Evolutionary conservation across 2,113 vertebrate species (phyloP).

Genomic region (Pao palembangensis): DNA sequence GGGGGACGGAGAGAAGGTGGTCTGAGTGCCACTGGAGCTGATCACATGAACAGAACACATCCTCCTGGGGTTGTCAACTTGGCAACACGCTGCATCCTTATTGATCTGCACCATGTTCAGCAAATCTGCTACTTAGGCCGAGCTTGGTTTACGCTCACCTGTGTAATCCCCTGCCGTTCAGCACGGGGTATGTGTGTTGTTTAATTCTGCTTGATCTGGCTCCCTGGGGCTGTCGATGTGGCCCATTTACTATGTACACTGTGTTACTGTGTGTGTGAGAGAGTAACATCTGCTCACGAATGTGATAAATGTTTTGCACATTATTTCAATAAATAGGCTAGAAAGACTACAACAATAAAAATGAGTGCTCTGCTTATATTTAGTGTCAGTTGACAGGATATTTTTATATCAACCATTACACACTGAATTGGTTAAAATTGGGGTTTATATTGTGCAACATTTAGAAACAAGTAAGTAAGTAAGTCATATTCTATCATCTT

Average conservation of each 20-base stretch:
- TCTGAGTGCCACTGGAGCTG: slow-evolving; percentile 14
- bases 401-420: no score
- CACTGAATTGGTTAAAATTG: no score
- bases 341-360: no score
- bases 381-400: no score
- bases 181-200: slow-evolving; percentile 12
- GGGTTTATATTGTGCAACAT: no score
- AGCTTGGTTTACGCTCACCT: slow-evolving; percentile 32
- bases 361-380: no score
- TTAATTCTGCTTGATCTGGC: slow-evolving; percentile 51
- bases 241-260: slow-evolving; percentile 3
- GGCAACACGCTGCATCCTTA: slow-evolving; percentile 32
- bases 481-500: no score
- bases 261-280: slow-evolving; percentile 9
- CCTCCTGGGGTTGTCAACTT: slow-evolving; percentile 25
- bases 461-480: no score
- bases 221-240: slow-evolving; percentile 26
- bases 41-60: slow-evolving; percentile 22
- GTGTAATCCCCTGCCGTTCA: slow-evolving; percentile 22
- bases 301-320: not conserved
- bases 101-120: slow-evolving; percentile 50
- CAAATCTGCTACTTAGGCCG: slow-evolving; percentile 28
- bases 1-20: not conserved
- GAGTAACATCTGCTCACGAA: not conserved
- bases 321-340: no score